Evolutionary conservation across 2,113 vertebrate species (phyloP).

Genomic region (Vulpes ferrilata): DNA sequence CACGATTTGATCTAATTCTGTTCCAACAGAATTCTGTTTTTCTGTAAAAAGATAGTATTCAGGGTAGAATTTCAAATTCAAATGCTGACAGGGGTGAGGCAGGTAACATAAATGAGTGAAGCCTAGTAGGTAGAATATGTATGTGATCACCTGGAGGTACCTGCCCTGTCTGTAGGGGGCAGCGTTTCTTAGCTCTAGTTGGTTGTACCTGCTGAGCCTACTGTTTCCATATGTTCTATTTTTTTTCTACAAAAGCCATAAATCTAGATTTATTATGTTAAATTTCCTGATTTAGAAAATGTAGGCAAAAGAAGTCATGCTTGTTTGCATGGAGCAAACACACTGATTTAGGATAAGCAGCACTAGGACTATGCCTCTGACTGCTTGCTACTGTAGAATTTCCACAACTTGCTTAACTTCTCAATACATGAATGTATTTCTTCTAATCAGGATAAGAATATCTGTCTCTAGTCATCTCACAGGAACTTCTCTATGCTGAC

Average conservation of each 20-base stretch:
- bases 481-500: background rate
- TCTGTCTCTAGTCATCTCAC: background rate
- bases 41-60: background rate
- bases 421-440: background rate
- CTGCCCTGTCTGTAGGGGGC: background rate
- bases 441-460: background rate
- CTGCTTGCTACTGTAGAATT: background rate
- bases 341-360: background rate
- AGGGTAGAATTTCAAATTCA: background rate
- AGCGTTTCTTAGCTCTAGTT: background rate
- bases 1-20: background rate
- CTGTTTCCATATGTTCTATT: background rate
- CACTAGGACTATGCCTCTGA: background rate
- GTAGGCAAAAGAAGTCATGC: background rate
- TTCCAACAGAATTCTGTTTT: background rate
- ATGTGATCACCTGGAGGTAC: background rate
- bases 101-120: background rate
- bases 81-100: background rate
- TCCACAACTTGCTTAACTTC: background rate
- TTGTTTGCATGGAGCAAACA: background rate
- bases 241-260: background rate
- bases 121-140: background rate
- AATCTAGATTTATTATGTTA: background rate
- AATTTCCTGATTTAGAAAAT: constrained; percentile 20
- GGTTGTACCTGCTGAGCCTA: background rate